These are phyloP conservation scores for Labrus mixtus DNA, from an alignment of 2,113 vertebrate species.

Conservation along the genomic window DNA sequence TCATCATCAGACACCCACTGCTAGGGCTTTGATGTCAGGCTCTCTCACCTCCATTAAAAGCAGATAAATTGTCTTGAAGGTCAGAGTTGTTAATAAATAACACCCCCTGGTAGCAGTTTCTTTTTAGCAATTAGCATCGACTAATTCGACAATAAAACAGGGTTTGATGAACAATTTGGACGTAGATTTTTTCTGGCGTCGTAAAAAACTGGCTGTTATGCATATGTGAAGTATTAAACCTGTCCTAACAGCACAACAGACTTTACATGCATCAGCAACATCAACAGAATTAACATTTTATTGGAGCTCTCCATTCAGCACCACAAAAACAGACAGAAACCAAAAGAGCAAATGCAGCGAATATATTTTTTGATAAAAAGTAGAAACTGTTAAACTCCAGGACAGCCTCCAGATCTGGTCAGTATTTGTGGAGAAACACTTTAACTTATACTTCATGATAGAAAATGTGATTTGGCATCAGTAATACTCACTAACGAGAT, in stretches of 20 bases:
- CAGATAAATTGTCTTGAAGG: constrained; percentile 11
- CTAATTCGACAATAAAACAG: background rate
- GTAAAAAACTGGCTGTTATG: background rate
- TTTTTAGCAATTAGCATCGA: background rate
- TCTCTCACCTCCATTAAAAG: constrained; percentile 10
- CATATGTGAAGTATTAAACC: background rate
- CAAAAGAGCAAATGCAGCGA: background rate
- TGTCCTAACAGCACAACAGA: background rate
- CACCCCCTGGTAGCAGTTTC: background rate
- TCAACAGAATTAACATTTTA: background rate
- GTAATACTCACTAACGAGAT: background rate
- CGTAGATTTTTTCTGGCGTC: background rate
- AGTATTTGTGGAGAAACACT: background rate
- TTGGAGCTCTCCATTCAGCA: background rate
- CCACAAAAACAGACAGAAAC: background rate
- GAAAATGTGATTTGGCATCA: background rate
- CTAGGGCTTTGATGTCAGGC: background rate
- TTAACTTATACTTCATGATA: background rate
- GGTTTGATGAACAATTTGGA: background rate
- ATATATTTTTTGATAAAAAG: background rate
- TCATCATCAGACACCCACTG: background rate
- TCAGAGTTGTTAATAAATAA: constrained; percentile 18
- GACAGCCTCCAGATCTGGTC: background rate
- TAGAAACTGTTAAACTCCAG: background rate
- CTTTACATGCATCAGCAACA: background rate